Base-by-base conservation (phyloP, 2,797 vertebrate species). In the Acomys russatus region DNA sequence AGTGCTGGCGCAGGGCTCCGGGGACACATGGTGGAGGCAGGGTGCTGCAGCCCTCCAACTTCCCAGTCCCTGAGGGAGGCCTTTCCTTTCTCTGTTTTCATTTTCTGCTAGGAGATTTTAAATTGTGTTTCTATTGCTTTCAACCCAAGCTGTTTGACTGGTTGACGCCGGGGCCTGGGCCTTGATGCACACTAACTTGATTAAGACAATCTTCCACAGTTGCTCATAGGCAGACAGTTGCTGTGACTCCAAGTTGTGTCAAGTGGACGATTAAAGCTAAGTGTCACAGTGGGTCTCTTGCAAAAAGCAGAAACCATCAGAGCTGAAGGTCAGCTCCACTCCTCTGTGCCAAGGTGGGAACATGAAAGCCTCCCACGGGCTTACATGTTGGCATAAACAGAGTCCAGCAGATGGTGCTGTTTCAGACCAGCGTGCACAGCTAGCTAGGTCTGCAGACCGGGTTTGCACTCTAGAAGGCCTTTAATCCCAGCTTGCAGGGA, bases 111-210 rank as follows among this genome's bases (percentile, higher is more conserved):
- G 79, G 78, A 38, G 2, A 23, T 74, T 85, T 79, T 71, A 35
- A 71, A 9, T 64, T 22, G 28, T 9, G 22, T 64, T 56, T 64
- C 71, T 56, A 5, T 56, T 12, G 51, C 18, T 73, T 85, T 88
- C 61, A 82, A 6, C 20, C 17, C 18, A 51, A n/a, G 10, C n/a
- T 44, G 9, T 49, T n/a, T 71, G 70, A 59, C 11, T 20, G 74
- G 30, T 51, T 28, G 38, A 12, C 3, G 4, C 51, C 2, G 8
- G 1, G 49, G 5, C 10, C 12, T 25, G n/a, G 38, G 6, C 7
- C 30, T 54, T 59, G n/a, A n/a, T 54, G 11, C 66, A 20, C 25
- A n/a, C 64, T 77, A 9, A 35, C 80, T 63, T 28, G 80, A 6
- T 44, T 28, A 38, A 66, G 61, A 66, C 9, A 18, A 1, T 49